Base-by-base conservation (phyloP, 2,888 invertebrate genomes). In the Glaucopsyche alexis region DNA sequence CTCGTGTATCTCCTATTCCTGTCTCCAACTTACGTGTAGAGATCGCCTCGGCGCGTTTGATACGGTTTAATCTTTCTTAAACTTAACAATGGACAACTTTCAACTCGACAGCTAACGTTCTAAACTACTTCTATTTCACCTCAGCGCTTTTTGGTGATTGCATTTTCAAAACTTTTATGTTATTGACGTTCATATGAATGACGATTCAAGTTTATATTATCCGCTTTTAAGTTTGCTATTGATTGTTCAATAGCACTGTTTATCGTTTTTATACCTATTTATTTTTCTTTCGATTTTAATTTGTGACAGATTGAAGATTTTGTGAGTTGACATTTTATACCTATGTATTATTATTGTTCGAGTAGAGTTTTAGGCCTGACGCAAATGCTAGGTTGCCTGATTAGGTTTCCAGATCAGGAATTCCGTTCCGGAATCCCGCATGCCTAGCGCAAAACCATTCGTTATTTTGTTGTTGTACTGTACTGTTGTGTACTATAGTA, bases 1-100 rank as follows among this genome's bases (percentile, higher is more conserved):
- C n/a, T n/a, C n/a, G n/a, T n/a, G n/a, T n/a, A n/a, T 42, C 42
- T 42, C 42, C 19, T 5, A 9, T 6, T 14, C 19, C 29, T 60
- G 29, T 60, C 60, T 29, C 29, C 29, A 60, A 38, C 60, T 29
- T 60, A 29, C 60, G 60, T 60, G 29, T 13, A 19, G 7, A 60
- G 60, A 60, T 60, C 60, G 60, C 60, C 7, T 60, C 60, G 14
- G 38, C 29, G 60, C 60, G 60, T 60, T 60, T 60, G 60, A 60
- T 40, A 72, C 55, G 72, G 69, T 72, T 71, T 50, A 55, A 74
- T 70, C 70, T 72, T 47, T 71, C 74, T 76, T 73, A 72, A 74
- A 74, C 73, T 74, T 76, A 7, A 60, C 60, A 60, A 60, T 60
- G 29, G 60, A 60, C 38, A 60, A 60, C 65, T 42, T 29, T 72